These are phyloP conservation scores for Platysteira castanea DNA, from an alignment of 2,113 vertebrate genomes.

Conservation along the genomic window DNA sequence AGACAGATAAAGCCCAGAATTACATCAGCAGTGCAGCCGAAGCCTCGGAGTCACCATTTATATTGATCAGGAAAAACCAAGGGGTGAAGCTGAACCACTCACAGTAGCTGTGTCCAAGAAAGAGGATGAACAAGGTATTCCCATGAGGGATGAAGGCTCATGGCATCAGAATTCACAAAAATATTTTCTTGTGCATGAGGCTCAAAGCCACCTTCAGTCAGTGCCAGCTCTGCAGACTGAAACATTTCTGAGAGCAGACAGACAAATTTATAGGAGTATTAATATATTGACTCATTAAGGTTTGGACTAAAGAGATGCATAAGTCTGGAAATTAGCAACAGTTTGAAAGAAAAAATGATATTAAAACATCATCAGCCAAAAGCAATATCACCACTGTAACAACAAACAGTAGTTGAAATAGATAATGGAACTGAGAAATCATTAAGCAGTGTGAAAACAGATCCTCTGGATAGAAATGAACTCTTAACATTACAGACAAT, in stretches of 20 bases:
- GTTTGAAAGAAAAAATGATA: not conserved
- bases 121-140: not conserved
- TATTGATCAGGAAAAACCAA: not conserved
- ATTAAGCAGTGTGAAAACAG: constrained; percentile 23
- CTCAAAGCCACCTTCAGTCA: not conserved
- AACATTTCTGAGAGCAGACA: not conserved
- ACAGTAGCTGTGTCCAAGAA: not conserved
- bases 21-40: not conserved
- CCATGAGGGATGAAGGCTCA: not conserved
- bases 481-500: not conserved
- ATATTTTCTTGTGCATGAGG: not conserved
- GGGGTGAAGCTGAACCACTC: not conserved
- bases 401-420: not conserved
- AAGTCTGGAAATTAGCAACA: not conserved
- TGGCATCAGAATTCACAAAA: not conserved
- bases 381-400: not conserved
- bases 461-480: not conserved
- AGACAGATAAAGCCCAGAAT: not conserved
- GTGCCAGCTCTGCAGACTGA: not conserved
- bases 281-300: not conserved
- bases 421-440: constrained; percentile 23
- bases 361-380: not conserved
- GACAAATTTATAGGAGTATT: not conserved
- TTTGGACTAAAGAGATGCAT: not conserved
- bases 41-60: not conserved